These are phyloP conservation scores for Oscheius myriophilus DNA, from an alignment of 2,888 invertebrate species.

Conservation along the genomic window DNA sequence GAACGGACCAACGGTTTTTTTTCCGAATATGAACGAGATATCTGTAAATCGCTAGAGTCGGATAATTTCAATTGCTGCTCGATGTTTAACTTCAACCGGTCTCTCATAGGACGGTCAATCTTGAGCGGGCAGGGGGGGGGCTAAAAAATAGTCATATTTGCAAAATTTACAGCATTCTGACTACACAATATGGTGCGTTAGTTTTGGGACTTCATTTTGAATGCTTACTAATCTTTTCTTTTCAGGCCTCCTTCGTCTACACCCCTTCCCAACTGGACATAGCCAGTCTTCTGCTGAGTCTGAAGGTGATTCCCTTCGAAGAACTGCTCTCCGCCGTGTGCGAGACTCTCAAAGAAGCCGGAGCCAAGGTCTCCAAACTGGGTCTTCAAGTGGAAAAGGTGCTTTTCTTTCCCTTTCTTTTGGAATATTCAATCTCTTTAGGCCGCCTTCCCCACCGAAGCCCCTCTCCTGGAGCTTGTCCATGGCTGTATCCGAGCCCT, in stretches of 20 bases:
- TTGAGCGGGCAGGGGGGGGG: too few relatives aligned
- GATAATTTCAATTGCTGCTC: too few relatives aligned
- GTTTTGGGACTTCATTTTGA: too few relatives aligned
- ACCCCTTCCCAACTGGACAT: conserved; percentile 78
- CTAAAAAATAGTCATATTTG: too few relatives aligned
- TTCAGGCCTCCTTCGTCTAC: conserved; percentile 65
- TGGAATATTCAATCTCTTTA: conserved; percentile 58
- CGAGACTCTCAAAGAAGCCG: conserved; percentile 83
- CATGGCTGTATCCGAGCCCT: conserved; percentile 77
- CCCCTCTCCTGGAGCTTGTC: conserved; percentile 84
- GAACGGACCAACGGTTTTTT: too few relatives aligned
- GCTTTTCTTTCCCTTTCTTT: neutral
- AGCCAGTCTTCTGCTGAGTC: conserved; percentile 82
- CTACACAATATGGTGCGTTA: too few relatives aligned
- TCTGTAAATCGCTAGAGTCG: too few relatives aligned
- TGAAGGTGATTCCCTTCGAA: conserved; percentile 85
- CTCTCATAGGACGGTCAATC: too few relatives aligned
- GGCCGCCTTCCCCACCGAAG: conserved; percentile 77
- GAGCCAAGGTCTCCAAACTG: conserved; percentile 49
- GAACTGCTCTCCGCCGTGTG: conserved; percentile 84
- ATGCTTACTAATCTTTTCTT: neutral
- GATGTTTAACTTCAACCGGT: too few relatives aligned
- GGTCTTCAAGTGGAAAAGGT: conserved; percentile 44
- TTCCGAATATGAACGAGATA: too few relatives aligned
- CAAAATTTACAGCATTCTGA: too few relatives aligned